Conservation (phyloP, 2,888 invertebrate species). For the Nipponacmea schrenckii region DNA sequence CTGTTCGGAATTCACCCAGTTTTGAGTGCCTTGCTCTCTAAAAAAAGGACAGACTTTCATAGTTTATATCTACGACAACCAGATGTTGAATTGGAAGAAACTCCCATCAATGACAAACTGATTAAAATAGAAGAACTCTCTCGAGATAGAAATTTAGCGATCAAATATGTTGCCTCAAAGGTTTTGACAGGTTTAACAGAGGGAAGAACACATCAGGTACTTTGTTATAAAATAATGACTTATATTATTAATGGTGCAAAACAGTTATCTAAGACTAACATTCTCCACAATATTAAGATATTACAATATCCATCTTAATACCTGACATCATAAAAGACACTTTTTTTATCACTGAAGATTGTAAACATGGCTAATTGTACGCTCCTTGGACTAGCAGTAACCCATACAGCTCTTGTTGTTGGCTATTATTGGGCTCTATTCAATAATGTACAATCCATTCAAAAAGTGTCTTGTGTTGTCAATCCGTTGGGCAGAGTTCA, state of each 20-base stretch:
- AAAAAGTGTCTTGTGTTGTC: no score
- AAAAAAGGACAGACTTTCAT: conserved; percentile 38
- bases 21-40: conserved; percentile 39
- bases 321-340: no score
- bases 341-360: no score
- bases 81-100: conserved; percentile 17
- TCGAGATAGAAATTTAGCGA: conserved; percentile 23
- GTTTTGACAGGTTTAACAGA: conserved; percentile 37
- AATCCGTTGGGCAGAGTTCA: no score
- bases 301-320: no score
- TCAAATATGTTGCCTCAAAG: conserved; percentile 25
- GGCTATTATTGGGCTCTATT: no score
- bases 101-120: conserved; percentile 12
- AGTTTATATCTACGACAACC: conserved; percentile 36
- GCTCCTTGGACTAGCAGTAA: no score
- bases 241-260: neutral
- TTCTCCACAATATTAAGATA: no score
- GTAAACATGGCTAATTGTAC: no score
- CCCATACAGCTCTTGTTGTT: no score
- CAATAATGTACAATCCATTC: no score
- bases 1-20: conserved; percentile 57
- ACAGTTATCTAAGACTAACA: no score
- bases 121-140: conserved; percentile 29
- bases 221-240: neutral
- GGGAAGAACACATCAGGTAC: conserved; percentile 51